Evolutionary conservation across 2,113 vertebrate genomes (phyloP), one percentile per base, ranked within the genome.

Genomic region (Prolemur simus): DNA sequence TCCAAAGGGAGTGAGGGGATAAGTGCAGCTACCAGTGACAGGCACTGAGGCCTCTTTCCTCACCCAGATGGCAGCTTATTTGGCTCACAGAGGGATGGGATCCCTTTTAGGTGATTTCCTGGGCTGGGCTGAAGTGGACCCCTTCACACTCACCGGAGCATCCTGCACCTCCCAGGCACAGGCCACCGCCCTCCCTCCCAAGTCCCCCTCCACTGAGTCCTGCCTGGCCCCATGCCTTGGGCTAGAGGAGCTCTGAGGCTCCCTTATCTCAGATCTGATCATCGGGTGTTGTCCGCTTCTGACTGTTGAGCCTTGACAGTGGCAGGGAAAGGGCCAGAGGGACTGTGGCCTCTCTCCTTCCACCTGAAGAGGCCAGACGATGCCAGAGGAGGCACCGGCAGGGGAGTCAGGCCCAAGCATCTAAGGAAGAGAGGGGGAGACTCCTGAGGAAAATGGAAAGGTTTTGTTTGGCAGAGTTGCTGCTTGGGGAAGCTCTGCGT

Each of bases 401-500:
- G 66, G 27, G 25, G 21, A 89, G 69, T 34, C 39, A 23, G 71
- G 39, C 74, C 23, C 39, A 52, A 64, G 45, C 37, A 85, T 52
- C 45, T 49, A 42, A 85, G 21, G 42, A 63, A 87, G 45, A 90
- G 68, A 49, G n/a, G 32, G 42, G 37, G 39, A 63, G 34, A 69
- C 74, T 37, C 69, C 77, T 29, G 4, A 20, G 60, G 76, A 78
- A 92, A 89, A 39, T 4, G 34, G 8, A 39, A 52, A 39, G 60
- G 45, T 85, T 86, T 78, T 66, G n/a, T 96, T 88, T 71, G 47
- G 37, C 64, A 80, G 77, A 90, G 82, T 58, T 37, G 73, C 77
- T 86, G 32, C 58, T 84, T 69, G 9, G 27, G n/a, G 82, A 12
- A 89, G 21, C 45, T 71, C 42, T 1, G 0, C 34, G 27, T 64